Conservation (phyloP, 2,113 vertebrate species). For the Tychaedon coryphoeus region DNA sequence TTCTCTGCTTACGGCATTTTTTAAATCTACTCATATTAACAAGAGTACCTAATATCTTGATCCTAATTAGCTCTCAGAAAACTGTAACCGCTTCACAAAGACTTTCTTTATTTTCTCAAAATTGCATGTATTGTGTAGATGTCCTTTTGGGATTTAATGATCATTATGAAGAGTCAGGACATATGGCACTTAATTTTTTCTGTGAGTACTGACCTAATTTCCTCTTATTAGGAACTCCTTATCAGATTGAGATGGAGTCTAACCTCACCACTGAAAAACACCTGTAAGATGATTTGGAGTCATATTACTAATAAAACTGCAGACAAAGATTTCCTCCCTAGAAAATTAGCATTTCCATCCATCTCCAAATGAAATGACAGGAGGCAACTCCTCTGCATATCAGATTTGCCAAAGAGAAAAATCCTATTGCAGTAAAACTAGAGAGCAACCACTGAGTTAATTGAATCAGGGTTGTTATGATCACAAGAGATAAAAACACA, state of each 20-base stretch:
- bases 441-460: conserved; percentile 62
- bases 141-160: neutral
- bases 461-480: conserved; percentile 61
- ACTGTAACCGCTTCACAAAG: conserved; percentile 20
- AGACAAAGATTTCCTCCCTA: conserved; percentile 60
- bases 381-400: conserved; percentile 57
- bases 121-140: neutral
- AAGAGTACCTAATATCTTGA: neutral
- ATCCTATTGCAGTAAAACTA: conserved; percentile 41
- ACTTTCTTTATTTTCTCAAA: conserved; percentile 38
- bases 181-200: conserved; percentile 55
- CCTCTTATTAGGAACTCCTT: conserved; percentile 61
- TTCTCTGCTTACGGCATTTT: neutral
- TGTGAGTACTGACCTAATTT: conserved; percentile 51
- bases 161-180: conserved; percentile 24
- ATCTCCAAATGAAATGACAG: conserved; percentile 39
- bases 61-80: conserved; percentile 55
- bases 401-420: conserved; percentile 66
- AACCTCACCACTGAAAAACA: conserved; percentile 55
- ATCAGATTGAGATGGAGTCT: conserved; percentile 75
- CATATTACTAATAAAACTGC: conserved; percentile 67
- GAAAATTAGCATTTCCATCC: conserved; percentile 66
- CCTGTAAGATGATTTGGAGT: conserved; percentile 73
- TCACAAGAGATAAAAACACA: conserved; percentile 68
- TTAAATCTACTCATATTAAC: neutral